A percentile compares a stretch with the other conserved stretches of the same genome.
Evolutionary conservation across 35 echinoderm and acorn worm genomes (phyloP).

Genomic region (Apostichopus californicus): DNA sequence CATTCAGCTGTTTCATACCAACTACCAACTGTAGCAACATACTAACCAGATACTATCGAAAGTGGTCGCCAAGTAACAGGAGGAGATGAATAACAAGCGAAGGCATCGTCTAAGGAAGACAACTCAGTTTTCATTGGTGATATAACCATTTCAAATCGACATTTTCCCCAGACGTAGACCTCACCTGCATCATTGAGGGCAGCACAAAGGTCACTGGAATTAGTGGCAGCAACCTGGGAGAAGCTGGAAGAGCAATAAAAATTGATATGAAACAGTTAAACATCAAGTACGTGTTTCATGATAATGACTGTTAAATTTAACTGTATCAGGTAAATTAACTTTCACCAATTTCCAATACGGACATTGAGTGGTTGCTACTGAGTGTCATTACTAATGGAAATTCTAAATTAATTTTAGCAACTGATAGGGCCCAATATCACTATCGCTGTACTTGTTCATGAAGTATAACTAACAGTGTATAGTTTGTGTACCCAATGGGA

Average conservation of each 20-base stretch:
- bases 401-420: too few relatives aligned
- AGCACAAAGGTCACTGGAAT: conserved; percentile 28
- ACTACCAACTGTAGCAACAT: background rate
- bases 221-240: conserved; percentile 33
- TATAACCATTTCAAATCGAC: background rate
- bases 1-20: too few relatives aligned
- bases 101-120: conserved; percentile 26
- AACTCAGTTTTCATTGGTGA: conserved; percentile 35
- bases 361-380: too few relatives aligned
- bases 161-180: conserved; percentile 35
- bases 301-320: too few relatives aligned
- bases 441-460: too few relatives aligned
- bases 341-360: too few relatives aligned
- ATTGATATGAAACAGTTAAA: background rate
- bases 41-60: conserved; percentile 6
- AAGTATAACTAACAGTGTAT: too few relatives aligned
- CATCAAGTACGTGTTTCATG: too few relatives aligned
- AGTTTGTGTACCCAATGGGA: too few relatives aligned
- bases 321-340: too few relatives aligned
- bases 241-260: conserved; percentile 4
- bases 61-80: conserved; percentile 28
- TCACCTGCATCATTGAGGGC: conserved; percentile 20
- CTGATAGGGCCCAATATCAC: too few relatives aligned
- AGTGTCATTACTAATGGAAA: too few relatives aligned
- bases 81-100: conserved; percentile 39